Evolutionary conservation across 2,797 vertebrate species (phyloP), one percentile per base, ranked within the genome.

Genomic region (Notoglanidium macrostoma): DNA sequence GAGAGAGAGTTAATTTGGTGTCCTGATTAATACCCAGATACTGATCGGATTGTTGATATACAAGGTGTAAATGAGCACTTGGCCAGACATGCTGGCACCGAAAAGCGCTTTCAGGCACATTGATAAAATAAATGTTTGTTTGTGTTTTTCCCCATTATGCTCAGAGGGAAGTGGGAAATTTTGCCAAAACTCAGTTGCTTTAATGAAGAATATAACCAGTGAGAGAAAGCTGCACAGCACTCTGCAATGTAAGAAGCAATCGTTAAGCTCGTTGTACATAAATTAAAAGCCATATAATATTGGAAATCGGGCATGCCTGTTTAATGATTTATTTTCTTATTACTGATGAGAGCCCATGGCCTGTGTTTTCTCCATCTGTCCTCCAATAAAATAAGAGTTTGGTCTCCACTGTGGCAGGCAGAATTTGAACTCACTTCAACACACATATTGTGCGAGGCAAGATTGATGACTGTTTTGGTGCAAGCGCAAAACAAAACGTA

Each of bases 401-500:
- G 35, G 63, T 32, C 46, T 35, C 49, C 10, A 19, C 29, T 19
- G 32, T 84, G 80, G 15, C 65, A 63, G 79, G 35, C 73, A 79
- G 68, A 89, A 80, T 85, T 84, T 72, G 57, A 86, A 84, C 55
- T 23, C 78, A 40, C 76, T 55, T 84, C 77, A 86, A 32, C 59
- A 70, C 51, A 84, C 55, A 57, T 55, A 74, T 46, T 63, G 46
- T 59, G 72, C 35, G n/a, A 55, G 40, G 67, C 19, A 78, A 83
- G 90, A 89, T 83, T 40, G 87, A 90, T 89, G 90, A 46, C 86
- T 86, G 86, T 83, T 85, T 77, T 2, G 14, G 72, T 35, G 88
- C 68, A 49, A 89, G 70, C 23, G 83, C 68, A 74, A 57, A 74
- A 83, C 68, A 87, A 61, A 85, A 85, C 29, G 67, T 61, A 63